These are phyloP conservation scores for Ruditapes philippinarum DNA, from an alignment of 1,140 invertebrate species.

Conservation along the genomic window DNA sequence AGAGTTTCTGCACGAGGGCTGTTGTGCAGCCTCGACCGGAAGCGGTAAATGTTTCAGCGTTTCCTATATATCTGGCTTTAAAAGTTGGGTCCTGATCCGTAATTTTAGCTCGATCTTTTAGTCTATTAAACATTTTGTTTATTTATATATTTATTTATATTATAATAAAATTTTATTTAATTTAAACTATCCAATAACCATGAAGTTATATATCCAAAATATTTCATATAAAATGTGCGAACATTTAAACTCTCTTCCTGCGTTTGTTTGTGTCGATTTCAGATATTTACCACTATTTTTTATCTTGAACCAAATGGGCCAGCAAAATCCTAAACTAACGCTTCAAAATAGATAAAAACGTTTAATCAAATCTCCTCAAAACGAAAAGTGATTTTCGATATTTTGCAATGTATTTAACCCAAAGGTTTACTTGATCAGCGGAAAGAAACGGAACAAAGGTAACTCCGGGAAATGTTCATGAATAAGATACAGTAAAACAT, in stretches of 20 bases:
- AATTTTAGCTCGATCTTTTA: conserved; percentile 73
- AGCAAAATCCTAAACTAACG: neutral
- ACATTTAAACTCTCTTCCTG: too few relatives aligned
- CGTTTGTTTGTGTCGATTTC: neutral
- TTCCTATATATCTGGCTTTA: conserved; percentile 76
- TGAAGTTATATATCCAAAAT: too few relatives aligned
- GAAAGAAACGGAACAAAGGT: too few relatives aligned
- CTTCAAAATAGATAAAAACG: conserved; percentile 1
- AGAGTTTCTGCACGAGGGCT: conserved; percentile 72
- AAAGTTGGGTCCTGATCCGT: conserved; percentile 75
- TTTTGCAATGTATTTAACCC: too few relatives aligned
- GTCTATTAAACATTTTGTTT: conserved; percentile 71
- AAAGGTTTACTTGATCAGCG: too few relatives aligned
- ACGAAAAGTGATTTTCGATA: neutral
- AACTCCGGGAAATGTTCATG: too few relatives aligned
- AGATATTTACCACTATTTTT: neutral
- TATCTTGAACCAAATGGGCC: neutral
- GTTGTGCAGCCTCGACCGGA: conserved; percentile 75
- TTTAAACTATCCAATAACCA: too few relatives aligned
- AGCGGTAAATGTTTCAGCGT: conserved; percentile 73
- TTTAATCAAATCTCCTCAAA: conserved; percentile 5
- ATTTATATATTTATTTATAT: too few relatives aligned
- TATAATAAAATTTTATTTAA: too few relatives aligned
- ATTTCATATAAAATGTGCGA: too few relatives aligned
- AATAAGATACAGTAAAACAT: too few relatives aligned